phyloP scores from a whole-genome alignment of 2,888 invertebrate species.

The Eustalomyia histrio region DNA sequence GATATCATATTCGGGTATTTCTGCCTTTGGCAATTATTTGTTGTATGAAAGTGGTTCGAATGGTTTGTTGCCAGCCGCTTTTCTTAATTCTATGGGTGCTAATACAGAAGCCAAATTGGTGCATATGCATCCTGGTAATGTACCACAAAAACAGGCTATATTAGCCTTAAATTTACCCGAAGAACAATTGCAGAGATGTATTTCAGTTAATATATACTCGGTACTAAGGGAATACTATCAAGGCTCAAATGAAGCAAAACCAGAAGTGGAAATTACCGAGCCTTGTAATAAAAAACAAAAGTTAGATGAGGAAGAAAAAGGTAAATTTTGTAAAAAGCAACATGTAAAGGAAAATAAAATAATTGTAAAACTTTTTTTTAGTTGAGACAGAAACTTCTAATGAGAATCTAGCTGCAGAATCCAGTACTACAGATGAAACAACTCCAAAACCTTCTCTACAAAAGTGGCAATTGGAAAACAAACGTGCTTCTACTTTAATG shows the following conservation, averaged over 20 bases:
- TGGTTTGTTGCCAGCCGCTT: conserved; percentile 90
- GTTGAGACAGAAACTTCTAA: neutral
- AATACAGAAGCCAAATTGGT: conserved; percentile 84
- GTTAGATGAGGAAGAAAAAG: conserved; percentile 73
- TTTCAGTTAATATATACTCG: conserved; percentile 88
- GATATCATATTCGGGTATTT: conserved; percentile 89
- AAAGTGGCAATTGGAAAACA: conserved; percentile 86
- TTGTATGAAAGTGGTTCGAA: conserved; percentile 94
- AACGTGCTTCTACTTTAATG: conserved; percentile 83
- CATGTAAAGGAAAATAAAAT: neutral
- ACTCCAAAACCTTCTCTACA: conserved; percentile 68
- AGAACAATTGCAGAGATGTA: conserved; percentile 85
- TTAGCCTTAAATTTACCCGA: conserved; percentile 89
- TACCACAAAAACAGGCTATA: conserved; percentile 88
- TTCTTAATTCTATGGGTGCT: conserved; percentile 88
- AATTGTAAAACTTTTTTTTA: neutral
- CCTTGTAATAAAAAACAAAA: conserved; percentile 73
- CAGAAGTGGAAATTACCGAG: conserved; percentile 23
- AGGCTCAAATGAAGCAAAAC: conserved; percentile 72
- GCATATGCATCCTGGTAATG: conserved; percentile 90
- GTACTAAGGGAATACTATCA: conserved; percentile 86
- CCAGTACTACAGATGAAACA: neutral
- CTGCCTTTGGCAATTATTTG: conserved; percentile 87
- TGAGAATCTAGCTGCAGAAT: neutral
- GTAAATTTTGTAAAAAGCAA: conserved; percentile 24